Evolutionary conservation across 2,113 vertebrate species (phyloP).

Genomic region (Erinaceus europaeus): DNA sequence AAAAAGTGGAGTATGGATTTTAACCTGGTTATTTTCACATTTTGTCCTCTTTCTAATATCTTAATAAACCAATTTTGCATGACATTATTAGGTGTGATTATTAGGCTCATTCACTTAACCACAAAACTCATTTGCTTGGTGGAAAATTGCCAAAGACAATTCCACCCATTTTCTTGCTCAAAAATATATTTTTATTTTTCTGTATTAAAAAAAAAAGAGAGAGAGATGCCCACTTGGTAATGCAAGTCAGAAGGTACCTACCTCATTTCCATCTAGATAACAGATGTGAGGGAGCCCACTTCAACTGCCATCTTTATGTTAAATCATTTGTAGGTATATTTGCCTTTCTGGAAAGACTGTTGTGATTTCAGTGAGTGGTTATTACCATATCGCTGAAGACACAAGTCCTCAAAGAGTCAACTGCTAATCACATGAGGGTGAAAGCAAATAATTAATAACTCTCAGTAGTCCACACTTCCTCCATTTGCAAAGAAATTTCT

Average conservation of each 20-base stretch:
- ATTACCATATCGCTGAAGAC: background rate
- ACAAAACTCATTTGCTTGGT: background rate
- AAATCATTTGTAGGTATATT: background rate
- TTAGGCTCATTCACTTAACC: background rate
- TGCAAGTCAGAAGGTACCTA: background rate
- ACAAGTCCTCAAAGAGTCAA: background rate
- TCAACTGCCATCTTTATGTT: background rate
- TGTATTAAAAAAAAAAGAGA: background rate
- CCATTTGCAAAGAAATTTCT: slow-evolving; percentile 12
- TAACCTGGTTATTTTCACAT: background rate
- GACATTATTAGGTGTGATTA: background rate
- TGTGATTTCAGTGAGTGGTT: background rate
- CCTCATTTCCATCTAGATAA: slow-evolving; percentile 4
- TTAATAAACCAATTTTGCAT: background rate
- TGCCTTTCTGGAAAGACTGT: background rate
- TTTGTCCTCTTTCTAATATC: background rate
- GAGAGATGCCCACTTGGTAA: background rate
- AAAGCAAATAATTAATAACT: background rate
- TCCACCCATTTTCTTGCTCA: background rate
- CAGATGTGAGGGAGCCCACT: background rate
- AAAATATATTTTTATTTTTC: background rate
- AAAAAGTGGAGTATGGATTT: background rate
- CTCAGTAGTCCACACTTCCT: background rate
- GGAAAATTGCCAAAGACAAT: background rate
- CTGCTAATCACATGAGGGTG: background rate